Evolutionary conservation across 2,113 vertebrate genomes (phyloP).

Genomic region (Catharus minimus): DNA sequence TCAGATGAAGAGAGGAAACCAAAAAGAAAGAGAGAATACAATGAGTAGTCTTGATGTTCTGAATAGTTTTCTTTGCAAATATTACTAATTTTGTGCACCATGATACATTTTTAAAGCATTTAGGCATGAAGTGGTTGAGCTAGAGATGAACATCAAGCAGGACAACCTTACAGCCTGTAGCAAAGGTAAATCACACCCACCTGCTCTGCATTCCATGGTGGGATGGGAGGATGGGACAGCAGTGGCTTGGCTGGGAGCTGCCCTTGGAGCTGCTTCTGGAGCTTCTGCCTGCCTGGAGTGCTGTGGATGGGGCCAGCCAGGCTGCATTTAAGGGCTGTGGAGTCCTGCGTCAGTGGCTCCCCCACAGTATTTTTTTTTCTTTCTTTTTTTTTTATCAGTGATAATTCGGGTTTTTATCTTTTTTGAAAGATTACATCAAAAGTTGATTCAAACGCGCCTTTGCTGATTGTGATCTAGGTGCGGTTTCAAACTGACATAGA

Average conservation of each 20-base stretch:
- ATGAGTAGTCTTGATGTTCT: not conserved
- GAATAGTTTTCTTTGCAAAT: not conserved
- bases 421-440: not conserved
- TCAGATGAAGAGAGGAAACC: not conserved
- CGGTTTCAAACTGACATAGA: not conserved
- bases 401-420: not conserved
- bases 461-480: conserved; percentile 31
- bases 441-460: not conserved
- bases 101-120: not conserved
- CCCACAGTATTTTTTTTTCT: not conserved
- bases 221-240: not conserved
- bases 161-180: accelerated
- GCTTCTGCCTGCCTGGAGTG: not conserved
- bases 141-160: not conserved
- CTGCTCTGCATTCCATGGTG: not conserved
- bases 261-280: not conserved
- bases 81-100: not conserved
- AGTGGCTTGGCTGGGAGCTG: not conserved
- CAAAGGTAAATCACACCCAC: not conserved
- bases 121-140: not conserved
- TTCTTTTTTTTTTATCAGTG: not conserved
- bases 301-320: not conserved
- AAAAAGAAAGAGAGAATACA: not conserved
- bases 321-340: not conserved
- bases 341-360: conserved; percentile 22